Conservation (phyloP, 1,140 invertebrate genomes). For the Drosophila erecta region DNA sequence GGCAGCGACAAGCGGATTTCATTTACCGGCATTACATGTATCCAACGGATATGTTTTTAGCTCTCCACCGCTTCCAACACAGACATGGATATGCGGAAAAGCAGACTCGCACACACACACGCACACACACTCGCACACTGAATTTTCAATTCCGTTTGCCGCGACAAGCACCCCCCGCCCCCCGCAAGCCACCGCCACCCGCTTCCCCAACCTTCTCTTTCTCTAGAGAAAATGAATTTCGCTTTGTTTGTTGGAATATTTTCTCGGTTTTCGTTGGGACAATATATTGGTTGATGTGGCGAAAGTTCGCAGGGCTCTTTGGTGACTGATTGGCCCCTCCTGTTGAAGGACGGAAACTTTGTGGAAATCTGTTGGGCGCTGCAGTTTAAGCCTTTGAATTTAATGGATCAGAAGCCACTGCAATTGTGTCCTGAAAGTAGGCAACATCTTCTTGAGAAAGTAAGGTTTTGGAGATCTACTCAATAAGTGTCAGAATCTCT, state of each 20-base stretch:
- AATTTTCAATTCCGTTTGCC: conserved; percentile 81
- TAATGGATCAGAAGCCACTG: conserved; percentile 27
- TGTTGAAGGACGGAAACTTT: conserved; percentile 13
- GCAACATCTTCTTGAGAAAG: no score
- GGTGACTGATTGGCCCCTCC: conserved; percentile 69
- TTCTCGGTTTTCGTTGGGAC: conserved; percentile 46
- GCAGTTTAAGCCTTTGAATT: conserved; percentile 15
- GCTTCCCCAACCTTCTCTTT: background rate
- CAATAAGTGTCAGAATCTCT: no score
- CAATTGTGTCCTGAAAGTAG: background rate
- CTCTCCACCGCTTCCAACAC: conserved; percentile 57
- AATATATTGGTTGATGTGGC: conserved; percentile 67
- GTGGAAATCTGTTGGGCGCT: conserved; percentile 22
- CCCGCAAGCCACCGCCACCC: no score
- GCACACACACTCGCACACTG: conserved; percentile 35
- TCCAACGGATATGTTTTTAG: conserved; percentile 82
- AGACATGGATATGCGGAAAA: conserved; percentile 76
- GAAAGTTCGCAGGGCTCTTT: conserved; percentile 14
- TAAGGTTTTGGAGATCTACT: no score
- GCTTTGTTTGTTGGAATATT: conserved; percentile 79
- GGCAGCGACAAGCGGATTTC: conserved; percentile 79
- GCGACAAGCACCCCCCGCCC: conserved; percentile 58
- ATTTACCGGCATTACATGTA: conserved; percentile 83
- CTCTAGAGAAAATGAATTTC: conserved; percentile 71
- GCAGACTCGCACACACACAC: conserved; percentile 19